Conservation (phyloP, 2,888 invertebrate genomes). For the Tetheella fluctuosa region DNA sequence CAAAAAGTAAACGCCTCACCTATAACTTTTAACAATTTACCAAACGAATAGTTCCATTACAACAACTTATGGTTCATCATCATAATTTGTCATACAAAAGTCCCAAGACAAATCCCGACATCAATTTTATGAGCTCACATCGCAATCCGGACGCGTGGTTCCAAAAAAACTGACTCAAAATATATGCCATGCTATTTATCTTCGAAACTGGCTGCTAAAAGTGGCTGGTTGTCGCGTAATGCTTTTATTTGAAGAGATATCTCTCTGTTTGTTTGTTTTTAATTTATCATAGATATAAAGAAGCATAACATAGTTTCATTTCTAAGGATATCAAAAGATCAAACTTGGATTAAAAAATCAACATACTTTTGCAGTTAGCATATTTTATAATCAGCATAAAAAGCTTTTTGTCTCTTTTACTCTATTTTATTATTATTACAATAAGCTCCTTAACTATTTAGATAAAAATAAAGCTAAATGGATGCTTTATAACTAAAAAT, state of each 20-base stretch:
- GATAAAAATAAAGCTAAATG: no score
- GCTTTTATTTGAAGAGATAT: slow-evolving; percentile 23
- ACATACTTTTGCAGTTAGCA: not conserved
- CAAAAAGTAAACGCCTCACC: not conserved
- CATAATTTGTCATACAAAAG: slow-evolving; percentile 29
- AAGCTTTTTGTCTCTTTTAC: not conserved
- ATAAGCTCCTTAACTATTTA: no score
- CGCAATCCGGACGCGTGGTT: slow-evolving; percentile 15
- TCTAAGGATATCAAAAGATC: no score
- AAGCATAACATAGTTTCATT: no score
- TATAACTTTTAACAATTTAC: slow-evolving; percentile 15
- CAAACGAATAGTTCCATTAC: slow-evolving; percentile 36
- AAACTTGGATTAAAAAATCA: not conserved
- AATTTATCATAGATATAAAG: not conserved
- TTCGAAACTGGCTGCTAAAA: slow-evolving; percentile 15
- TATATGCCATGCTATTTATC: slow-evolving; percentile 25
- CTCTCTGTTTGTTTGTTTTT: slow-evolving; percentile 9
- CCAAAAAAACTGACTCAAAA: slow-evolving; percentile 12
- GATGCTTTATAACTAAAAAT: no score
- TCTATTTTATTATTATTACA: no score
- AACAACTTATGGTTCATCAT: slow-evolving; percentile 31
- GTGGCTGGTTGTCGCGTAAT: slow-evolving; percentile 19
- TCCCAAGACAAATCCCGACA: slow-evolving; percentile 36
- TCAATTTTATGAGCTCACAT: slow-evolving; percentile 39
- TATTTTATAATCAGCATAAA: not conserved